Percentiles rank a stretch among this genome's conserved stretches.
phyloP scores from a whole-genome alignment of 2,888 invertebrate species.

The Agrochola macilenta region DNA sequence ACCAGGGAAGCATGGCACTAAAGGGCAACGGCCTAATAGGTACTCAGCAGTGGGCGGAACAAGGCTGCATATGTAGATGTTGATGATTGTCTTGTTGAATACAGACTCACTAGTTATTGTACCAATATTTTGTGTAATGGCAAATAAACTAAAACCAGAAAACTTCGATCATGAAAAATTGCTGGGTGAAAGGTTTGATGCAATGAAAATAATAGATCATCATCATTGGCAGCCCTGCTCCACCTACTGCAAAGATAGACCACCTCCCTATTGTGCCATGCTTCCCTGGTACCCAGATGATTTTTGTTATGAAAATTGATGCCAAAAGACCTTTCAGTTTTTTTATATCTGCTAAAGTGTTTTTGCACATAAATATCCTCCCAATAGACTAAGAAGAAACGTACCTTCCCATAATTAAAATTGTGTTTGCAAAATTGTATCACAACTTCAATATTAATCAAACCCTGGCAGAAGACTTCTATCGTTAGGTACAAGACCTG shows the following conservation, averaged over 20 bases:
- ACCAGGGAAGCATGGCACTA: neutral
- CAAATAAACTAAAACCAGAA: neutral
- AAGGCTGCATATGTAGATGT: neutral
- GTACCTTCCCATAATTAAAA: neutral
- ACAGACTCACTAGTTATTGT: too few species aligned
- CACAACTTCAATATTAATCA: constrained; percentile 17
- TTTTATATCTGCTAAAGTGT: too few species aligned
- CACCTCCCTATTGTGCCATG: neutral
- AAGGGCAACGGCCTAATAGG: too few species aligned
- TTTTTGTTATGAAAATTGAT: neutral
- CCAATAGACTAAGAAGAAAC: neutral
- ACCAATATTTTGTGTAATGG: neutral
- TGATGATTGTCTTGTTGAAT: neutral
- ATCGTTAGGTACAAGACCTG: constrained; percentile 9
- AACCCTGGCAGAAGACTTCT: constrained; percentile 1
- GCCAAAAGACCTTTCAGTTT: neutral
- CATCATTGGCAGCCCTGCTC: neutral
- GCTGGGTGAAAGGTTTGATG: neutral
- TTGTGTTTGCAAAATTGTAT: constrained; percentile 15
- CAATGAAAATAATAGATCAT: neutral
- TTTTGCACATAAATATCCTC: neutral
- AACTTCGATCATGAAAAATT: neutral
- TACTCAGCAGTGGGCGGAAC: neutral
- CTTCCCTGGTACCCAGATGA: neutral
- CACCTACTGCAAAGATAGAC: neutral